phyloP scores from a whole-genome alignment of 2,888 invertebrate genomes.

The Agriotes lineatus region DNA sequence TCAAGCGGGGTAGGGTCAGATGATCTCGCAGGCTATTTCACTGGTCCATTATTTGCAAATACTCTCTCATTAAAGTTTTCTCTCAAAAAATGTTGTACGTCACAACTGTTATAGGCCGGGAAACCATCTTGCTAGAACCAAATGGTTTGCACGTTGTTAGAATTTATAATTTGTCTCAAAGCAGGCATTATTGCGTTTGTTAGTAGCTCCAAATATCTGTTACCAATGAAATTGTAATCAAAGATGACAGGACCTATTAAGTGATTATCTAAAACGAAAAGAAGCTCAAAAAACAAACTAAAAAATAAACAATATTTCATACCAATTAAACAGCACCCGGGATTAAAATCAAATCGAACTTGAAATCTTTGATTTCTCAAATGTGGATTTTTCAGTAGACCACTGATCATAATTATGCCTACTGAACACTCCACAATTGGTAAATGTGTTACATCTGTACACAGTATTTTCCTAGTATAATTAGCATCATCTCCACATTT shows the following conservation, averaged over 20 bases:
- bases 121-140: no score
- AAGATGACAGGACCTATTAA: no score
- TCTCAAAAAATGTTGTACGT: no score
- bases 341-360: conserved; percentile 10
- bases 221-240: conserved; percentile 16
- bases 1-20: not conserved
- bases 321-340: conserved; percentile 10
- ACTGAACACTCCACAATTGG: conserved; percentile 4
- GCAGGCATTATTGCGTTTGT: no score
- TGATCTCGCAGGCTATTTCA: conserved; percentile 16
- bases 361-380: conserved; percentile 9
- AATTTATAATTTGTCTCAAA: conserved; percentile 3
- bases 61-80: not conserved
- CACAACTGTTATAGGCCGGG: no score
- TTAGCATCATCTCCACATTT: no score
- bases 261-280: no score
- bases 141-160: conserved; percentile 4
- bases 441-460: no score
- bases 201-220: conserved; percentile 17
- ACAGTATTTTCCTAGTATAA: no score
- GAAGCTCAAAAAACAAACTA: no score
- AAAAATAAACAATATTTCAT: no score
- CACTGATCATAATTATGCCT: conserved; percentile 6
- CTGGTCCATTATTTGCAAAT: not conserved
- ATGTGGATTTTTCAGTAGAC: conserved; percentile 13